These are phyloP conservation scores for Pandemis cinnamomeana DNA, from an alignment of 2,888 invertebrate genomes.

Conservation along the genomic window DNA sequence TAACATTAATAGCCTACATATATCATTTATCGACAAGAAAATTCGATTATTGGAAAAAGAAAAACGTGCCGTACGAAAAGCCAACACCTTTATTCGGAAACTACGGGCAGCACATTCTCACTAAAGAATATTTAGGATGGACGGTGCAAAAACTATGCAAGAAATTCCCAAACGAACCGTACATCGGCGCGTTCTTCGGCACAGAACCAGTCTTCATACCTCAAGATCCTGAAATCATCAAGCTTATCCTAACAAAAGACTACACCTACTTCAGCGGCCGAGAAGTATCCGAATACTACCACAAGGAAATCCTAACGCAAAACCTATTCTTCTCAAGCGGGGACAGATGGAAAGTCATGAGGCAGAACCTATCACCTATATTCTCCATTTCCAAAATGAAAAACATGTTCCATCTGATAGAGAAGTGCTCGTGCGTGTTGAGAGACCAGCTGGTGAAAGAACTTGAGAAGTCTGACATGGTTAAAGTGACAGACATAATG, in stretches of 20 bases:
- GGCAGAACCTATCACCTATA: constrained; percentile 52
- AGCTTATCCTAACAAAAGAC: constrained; percentile 52
- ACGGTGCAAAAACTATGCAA: constrained; percentile 48
- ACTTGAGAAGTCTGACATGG: constrained; percentile 30
- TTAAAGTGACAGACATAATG: constrained; percentile 48
- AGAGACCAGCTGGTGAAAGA: constrained; percentile 46
- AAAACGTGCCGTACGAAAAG: constrained; percentile 52
- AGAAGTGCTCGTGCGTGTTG: constrained; percentile 48
- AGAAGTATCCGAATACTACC: constrained; percentile 47
- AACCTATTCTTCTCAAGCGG: constrained; percentile 53
- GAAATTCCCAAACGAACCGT: constrained; percentile 45
- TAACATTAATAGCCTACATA: constrained; percentile 7
- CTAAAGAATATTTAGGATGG: constrained; percentile 46
- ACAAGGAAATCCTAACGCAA: constrained; percentile 47
- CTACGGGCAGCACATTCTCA: constrained; percentile 50
- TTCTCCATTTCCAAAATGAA: constrained; percentile 54
- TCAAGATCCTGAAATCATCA: constrained; percentile 52
- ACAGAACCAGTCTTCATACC: constrained; percentile 41
- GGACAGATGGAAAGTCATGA: constrained; percentile 52
- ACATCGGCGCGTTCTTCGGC: constrained; percentile 42
- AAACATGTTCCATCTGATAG: constrained; percentile 55
- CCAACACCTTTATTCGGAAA: constrained; percentile 61
- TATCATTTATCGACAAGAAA: constrained; percentile 28
- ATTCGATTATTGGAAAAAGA: constrained; percentile 57
- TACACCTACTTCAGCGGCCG: constrained; percentile 53